phyloP scores from a whole-genome alignment of 2,113 vertebrate genomes.

The Crotalus viridis region DNA sequence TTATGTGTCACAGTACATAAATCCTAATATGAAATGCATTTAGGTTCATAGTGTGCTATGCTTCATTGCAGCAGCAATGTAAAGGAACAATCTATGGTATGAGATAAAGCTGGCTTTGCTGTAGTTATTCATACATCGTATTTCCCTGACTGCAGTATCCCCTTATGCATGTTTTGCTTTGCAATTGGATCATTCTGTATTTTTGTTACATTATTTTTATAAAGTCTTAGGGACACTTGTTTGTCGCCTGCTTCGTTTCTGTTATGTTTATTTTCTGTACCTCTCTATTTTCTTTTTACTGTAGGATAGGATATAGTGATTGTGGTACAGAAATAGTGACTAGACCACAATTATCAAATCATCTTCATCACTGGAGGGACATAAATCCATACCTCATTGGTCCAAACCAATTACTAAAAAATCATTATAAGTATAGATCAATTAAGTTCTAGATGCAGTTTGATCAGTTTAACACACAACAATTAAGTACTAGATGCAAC shows the following conservation, averaged over 20 bases:
- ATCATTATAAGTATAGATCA: background rate
- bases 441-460: background rate
- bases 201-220: background rate
- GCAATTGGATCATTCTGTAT: background rate
- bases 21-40: background rate
- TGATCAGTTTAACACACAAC: background rate
- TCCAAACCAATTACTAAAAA: background rate
- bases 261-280: background rate
- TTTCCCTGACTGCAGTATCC: background rate
- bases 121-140: background rate
- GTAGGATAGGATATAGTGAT: background rate
- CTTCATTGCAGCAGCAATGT: background rate
- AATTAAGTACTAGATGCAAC: background rate
- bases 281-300: background rate
- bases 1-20: slow-evolving; percentile 23
- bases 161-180: background rate
- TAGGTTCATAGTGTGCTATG: slow-evolving; percentile 10
- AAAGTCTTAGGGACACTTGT: background rate
- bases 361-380: background rate
- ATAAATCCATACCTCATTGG: background rate
- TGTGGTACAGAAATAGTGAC: background rate
- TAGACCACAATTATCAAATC: background rate
- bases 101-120: background rate
- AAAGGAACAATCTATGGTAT: background rate
- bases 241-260: background rate